Percentiles rank a stretch among this genome's conserved stretches.
Conservation (phyloP, 2,797 vertebrate species). For the Sarcophilus harrisii region DNA sequence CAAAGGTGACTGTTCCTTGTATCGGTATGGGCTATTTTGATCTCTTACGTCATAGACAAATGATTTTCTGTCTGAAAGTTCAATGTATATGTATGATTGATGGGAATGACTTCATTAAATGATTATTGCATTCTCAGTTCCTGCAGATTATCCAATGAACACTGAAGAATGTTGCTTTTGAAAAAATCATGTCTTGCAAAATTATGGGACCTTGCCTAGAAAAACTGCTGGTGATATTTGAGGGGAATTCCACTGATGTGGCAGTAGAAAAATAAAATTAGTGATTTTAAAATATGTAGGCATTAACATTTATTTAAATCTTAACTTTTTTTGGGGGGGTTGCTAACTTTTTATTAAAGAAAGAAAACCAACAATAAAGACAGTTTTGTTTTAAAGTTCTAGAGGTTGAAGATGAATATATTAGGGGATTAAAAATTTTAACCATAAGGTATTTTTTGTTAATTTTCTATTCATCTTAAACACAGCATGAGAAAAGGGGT, state of each 20-base stretch:
- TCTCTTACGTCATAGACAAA: slow-evolving; percentile 69
- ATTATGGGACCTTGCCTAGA: slow-evolving; percentile 73
- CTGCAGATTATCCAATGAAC: slow-evolving; percentile 69
- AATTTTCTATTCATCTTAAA: background rate
- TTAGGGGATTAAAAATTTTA: background rate
- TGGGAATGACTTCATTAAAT: slow-evolving; percentile 75
- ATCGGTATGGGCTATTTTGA: slow-evolving; percentile 57
- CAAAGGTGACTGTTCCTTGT: slow-evolving; percentile 62
- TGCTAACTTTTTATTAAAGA: background rate
- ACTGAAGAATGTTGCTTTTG: slow-evolving; percentile 70
- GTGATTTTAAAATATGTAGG: background rate
- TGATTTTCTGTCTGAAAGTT: slow-evolving; percentile 64
- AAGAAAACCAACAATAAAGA: background rate
- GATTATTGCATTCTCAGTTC: slow-evolving; percentile 77
- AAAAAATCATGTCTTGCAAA: slow-evolving; percentile 75
- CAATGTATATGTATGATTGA: slow-evolving; percentile 68
- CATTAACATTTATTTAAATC: background rate
- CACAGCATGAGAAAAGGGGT: background rate
- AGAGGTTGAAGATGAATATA: background rate
- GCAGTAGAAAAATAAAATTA: slow-evolving; percentile 35
- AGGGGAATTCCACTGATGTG: slow-evolving; percentile 53
- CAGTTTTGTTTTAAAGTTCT: background rate
- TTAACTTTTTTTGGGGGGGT: background rate
- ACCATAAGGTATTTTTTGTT: background rate
- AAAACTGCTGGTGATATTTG: slow-evolving; percentile 67